These are phyloP conservation scores for Macroglossus sobrinus DNA, from an alignment of 2,113 vertebrate genomes.

Conservation along the genomic window DNA sequence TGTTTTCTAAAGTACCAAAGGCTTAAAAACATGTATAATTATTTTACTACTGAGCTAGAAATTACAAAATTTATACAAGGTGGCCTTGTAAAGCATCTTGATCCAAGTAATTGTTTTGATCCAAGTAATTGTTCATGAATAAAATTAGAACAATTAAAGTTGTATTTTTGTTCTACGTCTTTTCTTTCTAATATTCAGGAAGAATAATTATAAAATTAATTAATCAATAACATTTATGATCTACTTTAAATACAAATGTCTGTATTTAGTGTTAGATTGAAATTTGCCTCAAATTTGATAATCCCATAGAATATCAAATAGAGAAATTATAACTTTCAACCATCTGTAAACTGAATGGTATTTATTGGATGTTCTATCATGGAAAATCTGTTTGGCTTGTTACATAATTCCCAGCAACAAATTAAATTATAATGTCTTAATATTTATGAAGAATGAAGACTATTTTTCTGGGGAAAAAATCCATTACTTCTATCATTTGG, in stretches of 20 bases:
- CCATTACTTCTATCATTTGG: background rate
- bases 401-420: background rate
- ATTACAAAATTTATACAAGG: background rate
- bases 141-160: background rate
- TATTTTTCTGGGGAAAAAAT: background rate
- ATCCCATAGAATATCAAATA: background rate
- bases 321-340: background rate
- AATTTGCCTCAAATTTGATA: background rate
- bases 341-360: background rate
- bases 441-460: background rate
- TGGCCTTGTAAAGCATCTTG: background rate
- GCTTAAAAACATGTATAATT: background rate
- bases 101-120: background rate
- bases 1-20: background rate
- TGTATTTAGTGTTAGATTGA: background rate
- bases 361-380: background rate
- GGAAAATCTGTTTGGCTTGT: background rate
- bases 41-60: background rate
- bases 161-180: background rate
- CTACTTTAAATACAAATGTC: background rate
- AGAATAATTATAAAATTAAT: constrained; percentile 6
- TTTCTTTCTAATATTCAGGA: background rate
- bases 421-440: background rate
- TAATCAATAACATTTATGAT: constrained; percentile 17
- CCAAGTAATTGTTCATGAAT: background rate